Conservation (phyloP, 2,888 invertebrate genomes). For the Campaea margaritaria region DNA sequence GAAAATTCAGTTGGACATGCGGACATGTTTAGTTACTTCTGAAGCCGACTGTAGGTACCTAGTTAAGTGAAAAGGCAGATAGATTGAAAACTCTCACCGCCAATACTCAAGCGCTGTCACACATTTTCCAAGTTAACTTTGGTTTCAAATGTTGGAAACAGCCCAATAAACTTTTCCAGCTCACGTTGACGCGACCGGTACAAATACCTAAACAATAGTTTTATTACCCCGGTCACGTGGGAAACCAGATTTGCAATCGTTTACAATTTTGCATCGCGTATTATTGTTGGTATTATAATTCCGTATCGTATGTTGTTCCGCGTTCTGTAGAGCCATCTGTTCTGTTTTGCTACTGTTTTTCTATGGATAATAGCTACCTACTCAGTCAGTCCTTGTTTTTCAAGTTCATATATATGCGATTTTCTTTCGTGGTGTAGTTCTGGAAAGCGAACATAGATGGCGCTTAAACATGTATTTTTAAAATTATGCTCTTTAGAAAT, state of each 20-base stretch:
- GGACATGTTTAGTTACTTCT: too few relatives aligned
- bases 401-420: neutral
- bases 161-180: neutral
- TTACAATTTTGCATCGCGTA: slow-evolving; percentile 22
- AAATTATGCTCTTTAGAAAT: neutral
- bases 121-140: too few relatives aligned
- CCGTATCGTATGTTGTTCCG: slow-evolving; percentile 1
- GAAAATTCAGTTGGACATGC: too few relatives aligned
- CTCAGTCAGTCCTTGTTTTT: neutral
- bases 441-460: slow-evolving; percentile 9
- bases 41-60: too few relatives aligned
- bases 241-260: slow-evolving; percentile 23
- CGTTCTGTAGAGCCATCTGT: slow-evolving; percentile 20
- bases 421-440: slow-evolving; percentile 5
- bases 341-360: neutral
- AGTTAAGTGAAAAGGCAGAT: too few relatives aligned
- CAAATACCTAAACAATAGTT: slow-evolving; percentile 23
- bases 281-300: neutral
- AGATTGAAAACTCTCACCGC: too few relatives aligned
- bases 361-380: neutral
- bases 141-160: neutral
- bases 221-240: slow-evolving; percentile 30
- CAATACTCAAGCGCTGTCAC: too few relatives aligned
- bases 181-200: neutral
- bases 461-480: slow-evolving; percentile 6